A percentile compares a stretch with the other conserved stretches of the same genome.
Evolutionary conservation across 2,888 invertebrate species (phyloP).

Genomic region (Mactromeris polynyma): DNA sequence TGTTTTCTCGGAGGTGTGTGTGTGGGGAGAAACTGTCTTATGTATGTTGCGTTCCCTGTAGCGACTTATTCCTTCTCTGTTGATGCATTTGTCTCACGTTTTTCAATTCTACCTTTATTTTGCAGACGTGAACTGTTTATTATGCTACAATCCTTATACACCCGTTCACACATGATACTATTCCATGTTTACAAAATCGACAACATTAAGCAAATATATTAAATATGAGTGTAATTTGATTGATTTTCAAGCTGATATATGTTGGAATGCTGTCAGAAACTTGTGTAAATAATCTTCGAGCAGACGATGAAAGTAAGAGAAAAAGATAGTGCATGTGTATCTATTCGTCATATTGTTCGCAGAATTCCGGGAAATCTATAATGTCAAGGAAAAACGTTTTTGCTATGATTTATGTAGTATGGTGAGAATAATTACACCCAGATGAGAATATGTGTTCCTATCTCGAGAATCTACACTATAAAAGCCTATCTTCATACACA

Average conservation of each 20-base stretch:
- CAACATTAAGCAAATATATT: neutral
- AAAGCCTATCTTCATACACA: neutral
- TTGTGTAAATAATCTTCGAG: neutral
- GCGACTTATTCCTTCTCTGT: no score
- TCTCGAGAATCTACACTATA: neutral
- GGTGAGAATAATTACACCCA: neutral
- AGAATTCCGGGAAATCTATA: neutral
- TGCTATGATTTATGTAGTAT: slow-evolving; percentile 7
- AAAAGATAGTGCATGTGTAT: neutral
- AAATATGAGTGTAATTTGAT: neutral
- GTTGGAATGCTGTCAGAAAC: neutral
- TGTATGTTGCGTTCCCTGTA: no score
- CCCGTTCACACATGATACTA: no score
- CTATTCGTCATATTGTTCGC: neutral
- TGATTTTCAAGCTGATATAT: neutral
- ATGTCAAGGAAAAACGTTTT: slow-evolving; percentile 7
- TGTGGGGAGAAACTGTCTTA: no score
- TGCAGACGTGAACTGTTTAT: no score
- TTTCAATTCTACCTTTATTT: no score
- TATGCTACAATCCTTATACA: no score
- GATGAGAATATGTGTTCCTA: neutral
- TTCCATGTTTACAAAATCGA: neutral
- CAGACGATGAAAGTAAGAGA: neutral
- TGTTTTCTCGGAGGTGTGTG: no score
- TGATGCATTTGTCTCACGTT: no score